Evolutionary conservation across 2,797 vertebrate genomes (phyloP), one percentile per base, ranked within the genome.

Genomic region (Pipistrellus pygmaeus): DNA sequence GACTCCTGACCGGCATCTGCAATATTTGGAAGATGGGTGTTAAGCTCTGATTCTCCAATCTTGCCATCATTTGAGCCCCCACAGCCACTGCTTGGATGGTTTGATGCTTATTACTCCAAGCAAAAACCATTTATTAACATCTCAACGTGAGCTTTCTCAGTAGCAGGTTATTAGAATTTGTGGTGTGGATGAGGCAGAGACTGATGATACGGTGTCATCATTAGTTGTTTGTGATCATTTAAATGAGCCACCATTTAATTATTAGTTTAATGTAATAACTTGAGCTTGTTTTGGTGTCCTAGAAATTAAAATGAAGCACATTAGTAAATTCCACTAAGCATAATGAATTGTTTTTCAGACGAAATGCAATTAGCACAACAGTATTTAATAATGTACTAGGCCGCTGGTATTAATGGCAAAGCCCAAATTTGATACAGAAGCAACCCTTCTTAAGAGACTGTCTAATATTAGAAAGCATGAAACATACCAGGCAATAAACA

Each of bases 201-300:
- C 10, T 83, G 13, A 93, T 71, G 41, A 83, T 18, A 38, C 2
- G 9, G 27, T 85, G 38, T 57, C 60, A 91, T 64, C 69, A 4
- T n/a, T 6, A 68, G 25, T 2, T 80, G 41, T 71, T 27, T 94
- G 48, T 21, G 27, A 14, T 93, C 48, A 84, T 96, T 96, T 92
- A 68, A 90, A 76, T 77, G 10, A 81, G 86, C 71, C 76, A 71
- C 53, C 10, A 48, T 73, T 91, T 83, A 88, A 78, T 95, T 97
- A 94, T 97, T 88, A 64, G 46, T 85, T 5, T 73, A 72, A 96
- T 69, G 1, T 84, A 75, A 95, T 91, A 95, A 95, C 78, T 27
- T 75, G 12, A 35, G 87, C 91, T 97, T 94, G 87, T 96, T 96
- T 93, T 96, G 38, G 1, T 96, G n/a, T 94, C 88, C 83, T 88